phyloP scores from a whole-genome alignment of 53 echinoderm and acorn worm species.

The Luidia sarsii region DNA sequence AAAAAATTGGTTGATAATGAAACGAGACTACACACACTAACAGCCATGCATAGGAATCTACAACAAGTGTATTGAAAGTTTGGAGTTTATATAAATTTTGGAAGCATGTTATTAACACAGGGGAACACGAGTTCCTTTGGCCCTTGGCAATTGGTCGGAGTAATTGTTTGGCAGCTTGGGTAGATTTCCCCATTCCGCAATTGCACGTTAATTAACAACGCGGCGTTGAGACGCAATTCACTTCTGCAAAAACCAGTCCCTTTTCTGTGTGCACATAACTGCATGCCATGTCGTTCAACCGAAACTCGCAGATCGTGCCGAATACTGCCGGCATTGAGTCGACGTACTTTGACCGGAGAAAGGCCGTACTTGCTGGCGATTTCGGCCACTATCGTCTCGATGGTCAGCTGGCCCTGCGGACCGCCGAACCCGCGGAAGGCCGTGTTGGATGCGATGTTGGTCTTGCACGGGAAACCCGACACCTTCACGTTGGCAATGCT shows the following conservation, averaged over 20 bases:
- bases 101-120: not conserved
- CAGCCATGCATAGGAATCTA: not conserved
- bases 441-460: constrained; percentile 67
- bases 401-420: constrained; percentile 34
- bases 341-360: constrained; percentile 1
- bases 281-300: not conserved
- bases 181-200: not conserved
- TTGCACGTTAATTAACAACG: not conserved
- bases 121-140: not conserved
- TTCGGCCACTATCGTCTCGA: constrained; percentile 20
- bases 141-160: not conserved
- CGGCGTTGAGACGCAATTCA: too few relatives aligned
- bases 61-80: not conserved
- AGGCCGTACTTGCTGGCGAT: constrained; percentile 7
- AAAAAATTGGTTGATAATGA: not conserved
- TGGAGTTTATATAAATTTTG: not conserved
- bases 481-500: constrained; percentile 38
- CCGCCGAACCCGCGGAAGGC: constrained; percentile 68
- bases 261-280: not conserved
- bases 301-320: too few relatives aligned
- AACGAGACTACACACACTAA: not conserved
- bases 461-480: constrained; percentile 48
- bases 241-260: not conserved
- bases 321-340: not conserved
- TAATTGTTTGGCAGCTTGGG: not conserved